Evolutionary conservation across 2,113 vertebrate species (phyloP).

Genomic region (Galbula dea): DNA sequence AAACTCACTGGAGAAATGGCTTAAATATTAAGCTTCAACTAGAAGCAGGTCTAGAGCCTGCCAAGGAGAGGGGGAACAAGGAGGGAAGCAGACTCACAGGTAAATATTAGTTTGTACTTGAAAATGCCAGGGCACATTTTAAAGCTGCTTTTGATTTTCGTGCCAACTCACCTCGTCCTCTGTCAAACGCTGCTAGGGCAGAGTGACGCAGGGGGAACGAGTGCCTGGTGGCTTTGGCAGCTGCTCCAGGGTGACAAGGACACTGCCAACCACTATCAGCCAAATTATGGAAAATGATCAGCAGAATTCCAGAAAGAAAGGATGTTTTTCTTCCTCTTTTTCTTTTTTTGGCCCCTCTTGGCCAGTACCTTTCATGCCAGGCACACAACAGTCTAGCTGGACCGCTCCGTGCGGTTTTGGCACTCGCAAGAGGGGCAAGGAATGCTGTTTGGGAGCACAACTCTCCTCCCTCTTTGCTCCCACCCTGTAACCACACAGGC

Average conservation of each 20-base stretch:
- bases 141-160: slow-evolving; percentile 24
- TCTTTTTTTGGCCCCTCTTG: not conserved
- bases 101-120: slow-evolving; percentile 57
- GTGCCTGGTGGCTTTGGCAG: not conserved
- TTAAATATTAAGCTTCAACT: not conserved
- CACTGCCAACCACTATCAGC: not conserved
- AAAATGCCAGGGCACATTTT: slow-evolving; percentile 21
- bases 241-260: not conserved
- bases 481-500: not conserved
- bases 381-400: not conserved
- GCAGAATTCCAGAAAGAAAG: slow-evolving; percentile 6
- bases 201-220: not conserved
- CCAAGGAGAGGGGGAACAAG: not conserved
- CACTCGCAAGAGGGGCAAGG: not conserved
- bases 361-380: not conserved
- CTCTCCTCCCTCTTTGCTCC: not conserved
- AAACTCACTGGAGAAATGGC: not conserved
- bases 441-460: not conserved
- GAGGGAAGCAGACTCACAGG: slow-evolving; percentile 30
- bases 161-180: not conserved
- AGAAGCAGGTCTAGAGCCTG: not conserved
- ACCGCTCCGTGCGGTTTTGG: not conserved
- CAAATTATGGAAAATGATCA: not conserved
- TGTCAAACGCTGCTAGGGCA: not conserved
- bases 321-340: not conserved